Percentiles rank a stretch among this genome's conserved stretches.
Evolutionary conservation across 1,140 invertebrate species (phyloP).

Genomic region (Drosophila bifasciata): DNA sequence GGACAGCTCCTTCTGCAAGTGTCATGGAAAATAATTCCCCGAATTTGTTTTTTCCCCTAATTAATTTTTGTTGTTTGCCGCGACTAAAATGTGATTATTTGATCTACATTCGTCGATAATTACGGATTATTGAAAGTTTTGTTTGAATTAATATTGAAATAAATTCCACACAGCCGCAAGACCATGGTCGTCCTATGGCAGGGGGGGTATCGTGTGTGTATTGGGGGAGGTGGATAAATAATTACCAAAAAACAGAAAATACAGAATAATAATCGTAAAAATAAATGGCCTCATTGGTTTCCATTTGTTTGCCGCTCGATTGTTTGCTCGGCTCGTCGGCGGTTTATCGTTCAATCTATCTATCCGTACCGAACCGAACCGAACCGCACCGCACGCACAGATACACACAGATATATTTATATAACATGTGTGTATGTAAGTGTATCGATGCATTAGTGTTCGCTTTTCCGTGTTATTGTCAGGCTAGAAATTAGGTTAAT

Average conservation of each 20-base stretch:
- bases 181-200: no score
- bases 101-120: conserved; percentile 77
- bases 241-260: conserved; percentile 52
- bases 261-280: conserved; percentile 50
- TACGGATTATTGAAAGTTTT: conserved; percentile 80
- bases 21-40: conserved; percentile 59
- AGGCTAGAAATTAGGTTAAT: conserved; percentile 74
- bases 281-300: conserved; percentile 55
- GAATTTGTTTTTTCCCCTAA: conserved; percentile 66
- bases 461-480: conserved; percentile 25
- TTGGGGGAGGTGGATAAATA: conserved; percentile 60
- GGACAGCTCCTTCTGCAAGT: conserved; percentile 34
- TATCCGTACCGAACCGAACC: not conserved
- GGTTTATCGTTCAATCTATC: conserved; percentile 32
- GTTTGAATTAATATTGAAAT: conserved; percentile 80
- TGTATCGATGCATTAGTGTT: conserved; percentile 1
- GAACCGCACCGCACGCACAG: not conserved
- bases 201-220: not conserved
- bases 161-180: conserved; percentile 48
- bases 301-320: conserved; percentile 16
- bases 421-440: not conserved
- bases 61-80: conserved; percentile 57
- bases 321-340: conserved; percentile 11
- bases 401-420: not conserved
- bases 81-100: conserved; percentile 75